Evolutionary conservation across 2,113 vertebrate genomes (phyloP).

Genomic region (Varanus komodoensis): DNA sequence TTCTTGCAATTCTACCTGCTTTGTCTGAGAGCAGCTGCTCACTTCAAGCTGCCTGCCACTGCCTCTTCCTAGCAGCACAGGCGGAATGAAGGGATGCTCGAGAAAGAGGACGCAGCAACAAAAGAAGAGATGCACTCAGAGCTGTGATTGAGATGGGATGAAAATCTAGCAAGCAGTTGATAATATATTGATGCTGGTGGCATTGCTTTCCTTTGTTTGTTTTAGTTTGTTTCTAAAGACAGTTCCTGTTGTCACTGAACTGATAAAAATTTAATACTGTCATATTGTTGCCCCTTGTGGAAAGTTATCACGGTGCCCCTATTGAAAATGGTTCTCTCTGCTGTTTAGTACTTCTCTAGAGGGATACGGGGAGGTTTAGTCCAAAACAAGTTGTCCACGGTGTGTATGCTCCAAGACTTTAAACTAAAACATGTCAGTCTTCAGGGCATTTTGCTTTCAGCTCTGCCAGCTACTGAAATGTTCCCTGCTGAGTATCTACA

Average conservation of each 20-base stretch:
- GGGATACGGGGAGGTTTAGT: no score
- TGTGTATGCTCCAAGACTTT: no score
- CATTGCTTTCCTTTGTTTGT: conserved; percentile 30
- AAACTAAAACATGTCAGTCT: no score
- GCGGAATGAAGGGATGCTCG: conserved; percentile 71
- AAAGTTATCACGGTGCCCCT: neutral
- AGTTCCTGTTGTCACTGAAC: conserved; percentile 58
- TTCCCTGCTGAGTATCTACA: no score
- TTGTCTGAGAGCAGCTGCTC: conserved; percentile 78
- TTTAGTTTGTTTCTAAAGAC: conserved; percentile 23
- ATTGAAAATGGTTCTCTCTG: no score
- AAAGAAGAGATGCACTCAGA: neutral
- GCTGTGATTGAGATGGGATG: conserved; percentile 54
- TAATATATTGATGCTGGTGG: conserved; percentile 69
- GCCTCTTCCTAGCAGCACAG: conserved; percentile 62
- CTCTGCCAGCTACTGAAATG: no score
- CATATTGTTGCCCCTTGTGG: conserved; percentile 36
- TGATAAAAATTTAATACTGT: conserved; percentile 54
- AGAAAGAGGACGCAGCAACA: conserved; percentile 64
- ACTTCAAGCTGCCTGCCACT: conserved; percentile 70
- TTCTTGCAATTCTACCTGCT: conserved; percentile 73
- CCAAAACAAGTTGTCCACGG: no score
- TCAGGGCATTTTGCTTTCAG: no score
- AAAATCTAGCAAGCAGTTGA: conserved; percentile 70
- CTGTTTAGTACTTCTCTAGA: no score